These are phyloP conservation scores for Amblyopsis hoosieri DNA, from an alignment of 2,797 vertebrate species.

Conservation along the genomic window DNA sequence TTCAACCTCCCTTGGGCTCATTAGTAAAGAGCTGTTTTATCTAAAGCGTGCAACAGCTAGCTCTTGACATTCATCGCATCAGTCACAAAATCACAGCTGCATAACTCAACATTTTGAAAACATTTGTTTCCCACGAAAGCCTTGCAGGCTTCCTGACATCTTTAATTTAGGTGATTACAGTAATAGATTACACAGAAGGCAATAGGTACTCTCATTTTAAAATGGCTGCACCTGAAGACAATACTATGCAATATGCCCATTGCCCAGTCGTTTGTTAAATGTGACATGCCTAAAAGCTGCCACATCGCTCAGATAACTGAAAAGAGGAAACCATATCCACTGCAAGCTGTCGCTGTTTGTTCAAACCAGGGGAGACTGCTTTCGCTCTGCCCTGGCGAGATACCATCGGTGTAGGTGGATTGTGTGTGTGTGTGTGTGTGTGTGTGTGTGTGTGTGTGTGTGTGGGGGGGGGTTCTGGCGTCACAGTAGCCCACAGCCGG, in stretches of 20 bases:
- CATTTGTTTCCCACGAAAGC: slow-evolving; percentile 20
- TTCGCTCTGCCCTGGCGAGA: slow-evolving; percentile 51
- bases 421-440: slow-evolving; percentile 11
- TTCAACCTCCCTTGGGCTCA: slow-evolving; percentile 34
- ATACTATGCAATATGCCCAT: background rate
- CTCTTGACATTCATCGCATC: slow-evolving; percentile 62
- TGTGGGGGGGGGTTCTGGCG: slow-evolving; percentile 18
- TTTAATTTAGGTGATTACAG: slow-evolving; percentile 17
- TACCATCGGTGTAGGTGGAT: slow-evolving; percentile 60
- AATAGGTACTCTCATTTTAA: no score
- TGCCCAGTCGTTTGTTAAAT: background rate
- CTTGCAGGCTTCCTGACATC: slow-evolving; percentile 33
- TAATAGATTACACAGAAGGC: background rate
- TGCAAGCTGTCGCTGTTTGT: slow-evolving; percentile 37
- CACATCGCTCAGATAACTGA: slow-evolving; percentile 28
- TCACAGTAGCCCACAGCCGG: slow-evolving; percentile 16
- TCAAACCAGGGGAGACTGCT: slow-evolving; percentile 35
- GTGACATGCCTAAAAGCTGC: background rate
- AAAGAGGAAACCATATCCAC: slow-evolving; percentile 26
- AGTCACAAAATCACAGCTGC: slow-evolving; percentile 48
- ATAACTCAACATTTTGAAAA: slow-evolving; percentile 36
- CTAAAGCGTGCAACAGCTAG: slow-evolving; percentile 35
- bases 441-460: no score
- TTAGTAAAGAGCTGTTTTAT: slow-evolving; percentile 33
- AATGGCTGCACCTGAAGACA: background rate